These are phyloP conservation scores for Drosophila mimica DNA, from an alignment of 2,888 invertebrate species.

Conservation along the genomic window DNA sequence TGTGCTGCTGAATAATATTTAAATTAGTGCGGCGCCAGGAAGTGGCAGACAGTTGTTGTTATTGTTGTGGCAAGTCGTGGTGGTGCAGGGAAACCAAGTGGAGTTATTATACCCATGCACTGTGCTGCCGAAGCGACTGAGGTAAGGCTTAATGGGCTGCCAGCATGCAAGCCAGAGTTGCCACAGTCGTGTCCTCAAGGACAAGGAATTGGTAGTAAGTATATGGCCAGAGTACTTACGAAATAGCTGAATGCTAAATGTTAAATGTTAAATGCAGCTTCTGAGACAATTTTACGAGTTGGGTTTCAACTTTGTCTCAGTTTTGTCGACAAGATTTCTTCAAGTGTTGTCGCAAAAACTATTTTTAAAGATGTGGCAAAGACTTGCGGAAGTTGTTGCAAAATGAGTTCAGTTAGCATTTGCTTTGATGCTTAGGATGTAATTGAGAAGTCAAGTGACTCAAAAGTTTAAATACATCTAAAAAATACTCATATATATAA, in stretches of 20 bases:
- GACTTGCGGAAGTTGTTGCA: constrained; percentile 1
- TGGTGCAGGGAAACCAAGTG: constrained; percentile 27
- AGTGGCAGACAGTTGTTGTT: constrained; percentile 33
- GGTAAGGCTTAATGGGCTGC: constrained; percentile 63
- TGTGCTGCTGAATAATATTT: constrained; percentile 72
- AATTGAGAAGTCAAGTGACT: constrained; percentile 48
- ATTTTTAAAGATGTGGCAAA: constrained; percentile 1
- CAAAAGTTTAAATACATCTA: background rate
- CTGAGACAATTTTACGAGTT: constrained; percentile 23
- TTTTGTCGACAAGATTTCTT: background rate
- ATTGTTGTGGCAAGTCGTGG: background rate
- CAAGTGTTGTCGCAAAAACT: background rate
- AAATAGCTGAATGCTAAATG: constrained; percentile 7
- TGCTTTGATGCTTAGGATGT: constrained; percentile 27
- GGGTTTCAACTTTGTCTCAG: background rate
- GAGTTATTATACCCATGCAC: constrained; percentile 49
- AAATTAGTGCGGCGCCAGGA: constrained; percentile 70
- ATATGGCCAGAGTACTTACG: background rate
- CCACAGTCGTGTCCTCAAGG: constrained; percentile 36
- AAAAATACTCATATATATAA: constrained; percentile 12
- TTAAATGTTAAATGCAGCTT: constrained; percentile 24
- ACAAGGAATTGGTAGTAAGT: constrained; percentile 33
- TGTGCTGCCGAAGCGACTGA: background rate
- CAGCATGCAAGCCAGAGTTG: constrained; percentile 66
- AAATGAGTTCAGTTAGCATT: constrained; percentile 8